phyloP scores from a whole-genome alignment of 2,888 invertebrate genomes.

The Cloeon dipterum region DNA sequence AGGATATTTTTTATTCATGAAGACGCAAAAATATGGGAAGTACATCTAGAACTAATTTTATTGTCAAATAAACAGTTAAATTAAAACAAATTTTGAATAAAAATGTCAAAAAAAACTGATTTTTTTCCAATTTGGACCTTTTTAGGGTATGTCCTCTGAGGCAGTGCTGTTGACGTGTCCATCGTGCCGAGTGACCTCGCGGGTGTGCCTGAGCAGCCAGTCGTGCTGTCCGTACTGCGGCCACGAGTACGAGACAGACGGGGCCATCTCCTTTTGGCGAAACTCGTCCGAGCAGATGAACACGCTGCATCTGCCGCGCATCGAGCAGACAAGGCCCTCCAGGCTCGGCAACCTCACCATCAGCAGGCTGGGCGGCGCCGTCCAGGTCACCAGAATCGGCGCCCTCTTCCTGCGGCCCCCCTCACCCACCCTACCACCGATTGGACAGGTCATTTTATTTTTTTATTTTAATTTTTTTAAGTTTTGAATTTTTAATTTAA shows the following conservation, averaged over 20 bases:
- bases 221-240: slow-evolving; percentile 1
- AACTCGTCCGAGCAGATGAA: too few relatives aligned
- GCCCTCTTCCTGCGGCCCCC: background rate
- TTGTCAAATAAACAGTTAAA: too few relatives aligned
- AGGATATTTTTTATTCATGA: too few relatives aligned
- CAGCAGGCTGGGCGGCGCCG: background rate
- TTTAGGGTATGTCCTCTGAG: background rate
- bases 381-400: background rate
- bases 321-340: background rate
- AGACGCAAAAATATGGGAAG: too few relatives aligned
- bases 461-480: background rate
- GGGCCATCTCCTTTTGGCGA: background rate
- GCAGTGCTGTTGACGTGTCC: background rate
- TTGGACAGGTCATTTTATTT: background rate
- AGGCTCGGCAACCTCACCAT: background rate
- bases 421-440: background rate
- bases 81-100: too few relatives aligned
- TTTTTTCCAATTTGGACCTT: too few relatives aligned
- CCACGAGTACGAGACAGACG: background rate
- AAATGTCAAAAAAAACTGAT: too few relatives aligned
- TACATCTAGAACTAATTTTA: too few relatives aligned
- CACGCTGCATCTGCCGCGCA: background rate
- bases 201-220: background rate
- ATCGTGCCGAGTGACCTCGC: background rate
- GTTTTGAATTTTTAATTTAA: background rate